Base-by-base conservation (phyloP, 2,888 invertebrate genomes). In the Folsomia manolachei region DNA sequence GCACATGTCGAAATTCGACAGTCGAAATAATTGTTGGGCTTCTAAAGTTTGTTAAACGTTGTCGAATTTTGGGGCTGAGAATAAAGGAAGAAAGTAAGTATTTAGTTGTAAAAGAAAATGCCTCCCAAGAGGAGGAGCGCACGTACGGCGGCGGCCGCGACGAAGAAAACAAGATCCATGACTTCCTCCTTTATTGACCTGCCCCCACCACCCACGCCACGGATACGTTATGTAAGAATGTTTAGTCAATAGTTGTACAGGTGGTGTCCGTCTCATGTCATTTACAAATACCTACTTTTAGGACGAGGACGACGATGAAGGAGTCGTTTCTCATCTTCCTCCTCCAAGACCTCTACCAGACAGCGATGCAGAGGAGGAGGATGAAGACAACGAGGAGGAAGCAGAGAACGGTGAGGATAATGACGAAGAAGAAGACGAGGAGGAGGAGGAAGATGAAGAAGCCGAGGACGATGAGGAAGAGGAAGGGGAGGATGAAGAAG, bases 371-470 rank as follows among this genome's bases (percentile, higher is more conserved):
- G 39, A 39, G 39, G 39, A 39, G 14, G 39, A 39, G 14, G 39
- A 39, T 39, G 39, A 39, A 39, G 14, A 39, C 14, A 39, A 39
- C 7, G 39, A 39, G 39, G 14, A 39, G 39, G 39, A 39, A 39
- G 4, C 39, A 9, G 39, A 39, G 4, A 39, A 39, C 7, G 7
- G 14, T 11, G 23, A 21, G n/a, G 60, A n/a, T n/a, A n/a, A n/a
- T n/a, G 11, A 60, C 18, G 63, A 63, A 63, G 63, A 25, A 21
- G 24, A 63, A 63, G 63, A 63, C 7, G 24, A 23, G 18, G 63
- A 63, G 23, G 63, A 63, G 18, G 56, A 21, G 7, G 11, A n/a
- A 56, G 7, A 4, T 56, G 56, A n/a, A 56, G 56, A 14, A 14
- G 56, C 7, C n/a, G 18, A n/a, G 14, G 39, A 14, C n/a, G n/a